Evolutionary conservation across 1,140 invertebrate species (phyloP).

Genomic region (Temnothorax curvispinosus): DNA sequence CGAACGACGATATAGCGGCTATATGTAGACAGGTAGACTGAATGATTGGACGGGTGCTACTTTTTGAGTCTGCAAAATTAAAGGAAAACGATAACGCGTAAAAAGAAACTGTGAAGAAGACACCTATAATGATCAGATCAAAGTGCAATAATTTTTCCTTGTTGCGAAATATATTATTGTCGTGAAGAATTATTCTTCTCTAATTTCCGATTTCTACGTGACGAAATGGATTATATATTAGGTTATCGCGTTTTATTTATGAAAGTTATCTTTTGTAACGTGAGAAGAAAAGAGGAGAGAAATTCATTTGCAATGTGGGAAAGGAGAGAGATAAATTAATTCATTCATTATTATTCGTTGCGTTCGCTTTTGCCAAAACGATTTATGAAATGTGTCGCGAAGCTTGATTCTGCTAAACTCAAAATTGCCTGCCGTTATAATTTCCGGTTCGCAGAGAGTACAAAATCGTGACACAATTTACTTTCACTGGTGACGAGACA

Average conservation of each 20-base stretch:
- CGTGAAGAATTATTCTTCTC: not conserved
- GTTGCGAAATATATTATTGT: not conserved
- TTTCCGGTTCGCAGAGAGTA: slow-evolving; percentile 12
- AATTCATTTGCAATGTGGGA: not conserved
- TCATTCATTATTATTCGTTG: not conserved
- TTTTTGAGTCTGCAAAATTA: not conserved
- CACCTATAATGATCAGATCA: not conserved
- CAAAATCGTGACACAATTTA: slow-evolving; percentile 21
- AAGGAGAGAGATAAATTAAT: not conserved
- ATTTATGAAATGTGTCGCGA: not conserved
- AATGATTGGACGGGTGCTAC: not conserved
- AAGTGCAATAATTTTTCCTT: not conserved
- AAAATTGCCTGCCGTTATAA: not conserved
- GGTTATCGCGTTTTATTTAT: not conserved
- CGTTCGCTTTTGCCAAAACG: not conserved
- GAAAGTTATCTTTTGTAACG: not conserved
- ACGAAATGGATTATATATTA: not conserved
- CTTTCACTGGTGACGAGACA: slow-evolving; percentile 56
- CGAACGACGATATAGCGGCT: not conserved
- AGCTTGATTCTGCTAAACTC: not conserved
- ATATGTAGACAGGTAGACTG: not conserved
- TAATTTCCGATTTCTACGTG: not conserved
- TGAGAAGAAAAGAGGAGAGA: not conserved
- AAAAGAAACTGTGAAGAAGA: not conserved
- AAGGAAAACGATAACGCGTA: not conserved